Conservation (phyloP, 2,113 vertebrate species). For the Pelodiscus sinensis region DNA sequence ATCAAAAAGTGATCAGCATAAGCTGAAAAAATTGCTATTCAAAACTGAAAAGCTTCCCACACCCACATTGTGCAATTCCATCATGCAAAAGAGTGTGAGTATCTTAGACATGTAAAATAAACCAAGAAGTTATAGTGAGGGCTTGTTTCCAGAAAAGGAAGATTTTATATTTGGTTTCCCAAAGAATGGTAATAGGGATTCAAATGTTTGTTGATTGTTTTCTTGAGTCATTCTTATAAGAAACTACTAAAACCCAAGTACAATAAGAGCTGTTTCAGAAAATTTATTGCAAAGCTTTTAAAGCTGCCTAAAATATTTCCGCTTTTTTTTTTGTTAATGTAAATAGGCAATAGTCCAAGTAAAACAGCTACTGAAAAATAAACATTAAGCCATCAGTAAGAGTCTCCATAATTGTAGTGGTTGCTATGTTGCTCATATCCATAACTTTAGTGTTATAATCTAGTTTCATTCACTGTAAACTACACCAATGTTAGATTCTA, state of each 20-base stretch:
- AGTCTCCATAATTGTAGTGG: constrained; percentile 35
- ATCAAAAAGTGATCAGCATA: neutral
- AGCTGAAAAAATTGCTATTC: neutral
- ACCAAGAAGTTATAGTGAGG: neutral
- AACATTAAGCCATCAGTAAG: constrained; percentile 49
- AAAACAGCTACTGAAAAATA: constrained; percentile 67
- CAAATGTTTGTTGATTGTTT: neutral
- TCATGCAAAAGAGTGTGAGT: neutral
- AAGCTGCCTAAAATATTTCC: constrained; percentile 37
- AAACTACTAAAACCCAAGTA: neutral
- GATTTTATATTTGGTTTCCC: neutral
- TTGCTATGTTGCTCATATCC: constrained; percentile 45
- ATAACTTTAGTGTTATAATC: constrained; percentile 48
- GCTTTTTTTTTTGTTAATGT: constrained; percentile 58
- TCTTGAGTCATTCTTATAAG: neutral
- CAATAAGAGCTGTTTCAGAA: constrained; percentile 34
- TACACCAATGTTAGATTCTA: constrained; percentile 33
- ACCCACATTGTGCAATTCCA: neutral
- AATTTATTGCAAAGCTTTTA: neutral
- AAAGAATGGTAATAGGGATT: neutral
- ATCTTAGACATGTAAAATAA: neutral
- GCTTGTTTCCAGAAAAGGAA: neutral
- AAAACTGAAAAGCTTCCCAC: neutral
- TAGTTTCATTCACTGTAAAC: constrained; percentile 53
- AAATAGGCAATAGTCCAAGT: constrained; percentile 51